phyloP scores from a whole-genome alignment of 1,140 invertebrate species.

The Procambarus clarkii region DNA sequence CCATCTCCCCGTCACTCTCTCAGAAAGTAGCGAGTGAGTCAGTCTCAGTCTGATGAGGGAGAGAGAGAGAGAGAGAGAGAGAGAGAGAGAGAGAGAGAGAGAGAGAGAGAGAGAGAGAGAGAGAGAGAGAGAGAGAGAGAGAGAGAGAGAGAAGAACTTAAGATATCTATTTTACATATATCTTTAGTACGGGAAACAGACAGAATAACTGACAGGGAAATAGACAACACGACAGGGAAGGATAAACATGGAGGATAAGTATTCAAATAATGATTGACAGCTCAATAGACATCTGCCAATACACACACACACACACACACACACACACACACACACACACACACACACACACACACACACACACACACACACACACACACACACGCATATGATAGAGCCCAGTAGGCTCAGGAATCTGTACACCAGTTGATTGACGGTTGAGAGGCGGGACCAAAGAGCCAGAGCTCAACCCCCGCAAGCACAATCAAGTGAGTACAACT shows the following conservation, averaged over 20 bases:
- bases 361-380: background rate
- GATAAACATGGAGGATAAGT: background rate
- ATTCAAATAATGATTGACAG: background rate
- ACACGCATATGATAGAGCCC: too few species aligned
- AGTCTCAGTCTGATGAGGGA: background rate
- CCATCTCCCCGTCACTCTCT: too few species aligned
- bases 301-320: background rate
- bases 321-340: background rate
- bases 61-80: slow-evolving; percentile 17
- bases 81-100: slow-evolving; percentile 17
- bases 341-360: background rate
- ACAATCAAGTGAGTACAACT: too few species aligned
- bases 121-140: slow-evolving; percentile 18
- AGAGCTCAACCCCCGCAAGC: too few species aligned
- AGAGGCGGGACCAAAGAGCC: too few species aligned
- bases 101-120: slow-evolving; percentile 10
- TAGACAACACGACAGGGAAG: background rate
- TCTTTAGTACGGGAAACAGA: background rate
- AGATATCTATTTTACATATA: too few species aligned
- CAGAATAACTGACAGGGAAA: background rate
- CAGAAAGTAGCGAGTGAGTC: too few species aligned
- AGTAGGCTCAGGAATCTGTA: too few species aligned
- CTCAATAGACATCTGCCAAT: background rate
- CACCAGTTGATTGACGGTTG: too few species aligned
- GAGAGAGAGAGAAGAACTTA: too few species aligned